Base-by-base conservation (phyloP, 2,888 invertebrate species). In the Tenthredo amoena region DNA sequence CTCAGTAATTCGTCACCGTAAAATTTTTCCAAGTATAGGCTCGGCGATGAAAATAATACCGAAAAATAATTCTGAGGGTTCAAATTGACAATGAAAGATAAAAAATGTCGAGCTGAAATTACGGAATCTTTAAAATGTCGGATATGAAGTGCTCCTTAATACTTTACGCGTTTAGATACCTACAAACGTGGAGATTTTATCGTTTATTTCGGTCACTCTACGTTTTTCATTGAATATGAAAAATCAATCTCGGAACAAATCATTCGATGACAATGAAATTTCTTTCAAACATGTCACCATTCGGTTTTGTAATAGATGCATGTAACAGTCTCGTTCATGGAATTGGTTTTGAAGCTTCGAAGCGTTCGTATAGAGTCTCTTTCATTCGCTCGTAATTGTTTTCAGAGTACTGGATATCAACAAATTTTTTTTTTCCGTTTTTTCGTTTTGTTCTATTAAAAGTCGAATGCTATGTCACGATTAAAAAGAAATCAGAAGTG, bases 371-470 rank as follows among this genome's bases (percentile, higher is more conserved):
- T 5, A 68, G 68, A 18, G 34, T 68, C 68, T 10, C 26, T 68
- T 68, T 68, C 68, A 68, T 34, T 34, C 68, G 68, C 34, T 68
- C 34, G 68, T 15, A 26, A 68, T 68, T 68, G 18, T 68, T 68
- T 68, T 68, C 34, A 34, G 26, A 68, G 31, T 68, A 68, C 34
- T 7, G 31, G 18, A 34, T 15, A 34, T 34, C 15, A 68, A 68
- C 1, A 68, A 68, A 4, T 68, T 34, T 6, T 15, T 34, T 68
- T 34, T 15, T 18, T 18, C 1, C n/a, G n/a, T 47, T 47, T 15
- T 43, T 43, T 43, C 9, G 7, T 2, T 43, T 43, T 43, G n/a
- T 3, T 12, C 43, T 1, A 68, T 31, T 15, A 31, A 68, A 3
- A 1, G 68, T 15, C 15, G 31, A 68, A 68, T 68, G 34, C 34